Conservation (phyloP, 1,140 invertebrate species). For the Maniola jurtina region DNA sequence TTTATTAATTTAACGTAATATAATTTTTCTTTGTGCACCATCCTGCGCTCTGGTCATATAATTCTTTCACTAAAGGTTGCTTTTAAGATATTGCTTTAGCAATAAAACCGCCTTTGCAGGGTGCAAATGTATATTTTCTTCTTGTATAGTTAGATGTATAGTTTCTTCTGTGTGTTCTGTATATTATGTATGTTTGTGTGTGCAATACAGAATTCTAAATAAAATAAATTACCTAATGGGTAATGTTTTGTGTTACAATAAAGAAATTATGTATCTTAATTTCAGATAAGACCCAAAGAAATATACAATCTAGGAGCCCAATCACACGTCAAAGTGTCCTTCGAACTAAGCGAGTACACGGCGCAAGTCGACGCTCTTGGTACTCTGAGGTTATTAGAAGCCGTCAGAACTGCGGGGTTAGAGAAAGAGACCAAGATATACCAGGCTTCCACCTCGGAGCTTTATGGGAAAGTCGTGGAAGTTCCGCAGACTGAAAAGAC, state of each 20-base stretch:
- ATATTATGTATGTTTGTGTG: no score
- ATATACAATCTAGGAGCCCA: constrained; percentile 99
- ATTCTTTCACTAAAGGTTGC: no score
- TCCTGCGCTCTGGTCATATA: no score
- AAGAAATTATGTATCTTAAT: background rate
- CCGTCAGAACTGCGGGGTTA: constrained; percentile 94
- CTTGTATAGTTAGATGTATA: no score
- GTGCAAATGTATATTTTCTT: no score
- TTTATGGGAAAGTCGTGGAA: constrained; percentile 98
- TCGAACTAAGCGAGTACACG: constrained; percentile 99
- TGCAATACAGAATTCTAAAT: no score
- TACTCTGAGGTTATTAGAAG: constrained; percentile 95
- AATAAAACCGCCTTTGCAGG: no score
- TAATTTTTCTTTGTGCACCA: no score
- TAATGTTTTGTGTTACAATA: background rate
- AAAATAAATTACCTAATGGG: no score
- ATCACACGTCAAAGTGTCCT: constrained; percentile 98
- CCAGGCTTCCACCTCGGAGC: constrained; percentile 98
- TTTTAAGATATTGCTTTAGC: no score
- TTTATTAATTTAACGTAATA: no score
- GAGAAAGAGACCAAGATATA: constrained; percentile 95
- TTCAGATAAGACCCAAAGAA: constrained; percentile 90
- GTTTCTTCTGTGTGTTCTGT: no score
- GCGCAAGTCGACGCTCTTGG: constrained; percentile 98
- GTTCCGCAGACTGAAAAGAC: constrained; percentile 98